These are phyloP conservation scores for Drosophila gaucha DNA, from an alignment of 2,888 invertebrate genomes.

Conservation along the genomic window DNA sequence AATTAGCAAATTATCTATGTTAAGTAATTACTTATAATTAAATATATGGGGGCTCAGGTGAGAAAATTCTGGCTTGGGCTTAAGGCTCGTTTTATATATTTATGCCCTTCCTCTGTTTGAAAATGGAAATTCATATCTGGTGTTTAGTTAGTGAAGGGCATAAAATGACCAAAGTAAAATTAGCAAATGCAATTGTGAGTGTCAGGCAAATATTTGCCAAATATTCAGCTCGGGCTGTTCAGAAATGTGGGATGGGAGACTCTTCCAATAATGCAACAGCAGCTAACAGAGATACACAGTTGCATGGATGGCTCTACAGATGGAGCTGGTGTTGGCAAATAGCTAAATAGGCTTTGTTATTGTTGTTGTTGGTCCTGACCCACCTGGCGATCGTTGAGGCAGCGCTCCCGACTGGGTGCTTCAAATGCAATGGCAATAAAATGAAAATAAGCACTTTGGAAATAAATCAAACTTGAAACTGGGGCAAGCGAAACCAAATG, in stretches of 20 bases:
- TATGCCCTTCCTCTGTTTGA: background rate
- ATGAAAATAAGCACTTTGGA: conserved; percentile 62
- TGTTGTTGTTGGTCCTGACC: conserved; percentile 15
- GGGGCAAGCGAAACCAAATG: conserved; percentile 65
- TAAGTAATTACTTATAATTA: too few species aligned
- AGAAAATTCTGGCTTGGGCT: background rate
- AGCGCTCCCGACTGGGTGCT: too few species aligned
- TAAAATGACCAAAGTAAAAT: conserved; percentile 13
- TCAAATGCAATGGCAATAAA: conserved; percentile 65
- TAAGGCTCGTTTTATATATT: background rate
- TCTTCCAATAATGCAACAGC: conserved; percentile 11
- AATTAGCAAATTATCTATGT: too few species aligned
- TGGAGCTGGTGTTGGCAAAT: conserved; percentile 1
- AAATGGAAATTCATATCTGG: conserved; percentile 5
- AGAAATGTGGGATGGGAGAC: too few species aligned
- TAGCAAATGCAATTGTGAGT: conserved; percentile 23
- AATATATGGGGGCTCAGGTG: background rate
- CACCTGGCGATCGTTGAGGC: conserved; percentile 30
- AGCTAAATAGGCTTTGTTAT: background rate
- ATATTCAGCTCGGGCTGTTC: conserved; percentile 20
- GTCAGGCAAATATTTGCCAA: conserved; percentile 35
- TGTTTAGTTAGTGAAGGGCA: conserved; percentile 13
- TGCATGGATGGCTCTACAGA: background rate
- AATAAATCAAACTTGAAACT: conserved; percentile 76
- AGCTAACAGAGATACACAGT: background rate